A percentile compares a stretch with the other conserved stretches of the same genome.
Evolutionary conservation across 37 sponge, comb jelly and placozoan genomes (phyloP).

Genomic region (Lycopodina hypogea): DNA sequence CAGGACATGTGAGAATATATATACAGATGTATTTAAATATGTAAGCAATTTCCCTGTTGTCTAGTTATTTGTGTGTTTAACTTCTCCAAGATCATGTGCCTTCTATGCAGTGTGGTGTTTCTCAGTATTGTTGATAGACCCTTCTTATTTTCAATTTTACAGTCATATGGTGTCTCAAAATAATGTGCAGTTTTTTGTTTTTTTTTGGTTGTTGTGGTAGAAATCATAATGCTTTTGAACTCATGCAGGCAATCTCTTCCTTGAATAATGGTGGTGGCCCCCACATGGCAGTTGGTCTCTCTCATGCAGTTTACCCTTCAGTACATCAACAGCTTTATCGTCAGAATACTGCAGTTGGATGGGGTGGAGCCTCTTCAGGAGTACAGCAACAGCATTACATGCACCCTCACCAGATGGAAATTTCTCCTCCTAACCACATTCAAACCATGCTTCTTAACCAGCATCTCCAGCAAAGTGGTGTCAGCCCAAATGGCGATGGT

Average conservation of each 20-base stretch:
- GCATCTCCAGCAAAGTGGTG: conserved; percentile 14
- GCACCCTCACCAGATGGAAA: conserved; percentile 15
- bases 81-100: too few relatives aligned
- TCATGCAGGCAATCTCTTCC: neutral
- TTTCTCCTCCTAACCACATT: conserved; percentile 46
- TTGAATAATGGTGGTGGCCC: conserved; percentile 4
- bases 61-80: too few relatives aligned
- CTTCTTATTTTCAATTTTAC: too few relatives aligned
- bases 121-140: too few relatives aligned
- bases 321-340: neutral
- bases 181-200: too few relatives aligned
- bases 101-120: too few relatives aligned
- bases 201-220: too few relatives aligned
- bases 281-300: neutral
- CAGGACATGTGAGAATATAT: neutral
- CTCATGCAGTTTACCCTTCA: neutral
- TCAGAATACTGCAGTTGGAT: neutral
- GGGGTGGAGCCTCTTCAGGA: neutral
- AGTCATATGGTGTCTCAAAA: too few relatives aligned
- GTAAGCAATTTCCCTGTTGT: too few relatives aligned
- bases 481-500: conserved; percentile 14
- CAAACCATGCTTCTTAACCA: conserved; percentile 30
- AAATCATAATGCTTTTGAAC: too few relatives aligned
- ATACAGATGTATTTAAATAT: too few relatives aligned
- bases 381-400: neutral